Evolutionary conservation across 2,888 invertebrate species (phyloP).

Genomic region (Liodrosophila aerea): DNA sequence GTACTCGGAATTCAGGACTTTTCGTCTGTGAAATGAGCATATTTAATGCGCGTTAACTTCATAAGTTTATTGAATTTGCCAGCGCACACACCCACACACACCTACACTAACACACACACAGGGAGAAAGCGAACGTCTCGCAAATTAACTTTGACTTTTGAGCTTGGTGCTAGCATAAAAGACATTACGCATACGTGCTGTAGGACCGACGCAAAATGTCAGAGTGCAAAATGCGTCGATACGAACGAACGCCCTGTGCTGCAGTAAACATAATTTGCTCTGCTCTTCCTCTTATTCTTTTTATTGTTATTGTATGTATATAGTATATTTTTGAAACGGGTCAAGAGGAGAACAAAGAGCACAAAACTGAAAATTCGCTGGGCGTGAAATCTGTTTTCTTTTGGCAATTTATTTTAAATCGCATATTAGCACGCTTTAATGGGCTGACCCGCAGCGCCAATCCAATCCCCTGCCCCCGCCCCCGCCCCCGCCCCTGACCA

Average conservation of each 20-base stretch:
- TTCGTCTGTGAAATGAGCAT: constrained; percentile 47
- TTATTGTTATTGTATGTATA: too few relatives aligned
- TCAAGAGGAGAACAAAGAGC: too few relatives aligned
- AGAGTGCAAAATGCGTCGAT: constrained; percentile 41
- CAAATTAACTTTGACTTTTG: constrained; percentile 69
- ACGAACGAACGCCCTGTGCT: constrained; percentile 39
- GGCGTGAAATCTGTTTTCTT: constrained; percentile 55
- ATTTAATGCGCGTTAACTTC: constrained; percentile 69
- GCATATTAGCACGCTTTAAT: constrained; percentile 65
- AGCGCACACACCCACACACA: not conserved
- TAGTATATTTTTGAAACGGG: not conserved
- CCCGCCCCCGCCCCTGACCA: not conserved
- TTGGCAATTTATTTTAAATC: constrained; percentile 56
- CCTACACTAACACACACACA: constrained; percentile 7
- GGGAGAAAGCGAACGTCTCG: constrained; percentile 5
- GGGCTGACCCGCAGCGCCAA: constrained; percentile 19
- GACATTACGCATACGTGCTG: constrained; percentile 65
- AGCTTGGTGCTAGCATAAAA: constrained; percentile 57
- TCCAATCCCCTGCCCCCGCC: not conserved
- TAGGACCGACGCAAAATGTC: constrained; percentile 17
- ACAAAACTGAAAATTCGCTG: constrained; percentile 19
- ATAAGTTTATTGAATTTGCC: constrained; percentile 70
- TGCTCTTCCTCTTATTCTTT: too few relatives aligned
- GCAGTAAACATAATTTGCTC: constrained; percentile 10
- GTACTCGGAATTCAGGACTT: too few relatives aligned